Evolutionary conservation across 2,797 vertebrate species (phyloP), one percentile per base, ranked within the genome.

Genomic region (Anisognathus igniventris): DNA sequence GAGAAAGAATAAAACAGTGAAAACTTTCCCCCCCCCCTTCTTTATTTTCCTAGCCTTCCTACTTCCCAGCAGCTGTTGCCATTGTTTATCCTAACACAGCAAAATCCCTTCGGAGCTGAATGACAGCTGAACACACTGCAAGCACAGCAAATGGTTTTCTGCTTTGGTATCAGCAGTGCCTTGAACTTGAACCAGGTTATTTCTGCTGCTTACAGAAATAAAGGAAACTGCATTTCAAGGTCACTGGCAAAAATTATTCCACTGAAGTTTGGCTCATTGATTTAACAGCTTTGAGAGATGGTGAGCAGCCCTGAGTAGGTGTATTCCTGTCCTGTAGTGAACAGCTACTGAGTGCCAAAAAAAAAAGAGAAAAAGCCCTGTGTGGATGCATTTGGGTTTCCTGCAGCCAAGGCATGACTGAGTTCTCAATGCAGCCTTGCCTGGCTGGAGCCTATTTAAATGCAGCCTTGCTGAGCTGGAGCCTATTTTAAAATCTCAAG

Each of bases 351-450:
- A 61, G 67, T 1, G 19, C 75, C 79, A 88, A 39, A 71, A 40
- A 45, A 40, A 62, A 30, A 77, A 80, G 33, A 81, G 72, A 76
- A 65, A 30, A 48, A 60, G 33, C 74, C 51, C 91, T 68, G 85
- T 51, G 84, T 6, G 3, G 44, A 22, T 9, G 11, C 74, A 1
- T 65, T 83, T 66, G 80, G 54, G 88, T 21, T 73, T 77, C 89
- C 86, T 93, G 58, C 6, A 51, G 56, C 74, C 5, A 25, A 44
- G 77, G 86, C 75, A 71, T 42, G 88, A 71, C 86, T 71, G 92
- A 86, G 86, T 83, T 94, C 82, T 92, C 88, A 77, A 68, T 88
- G 75, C 79, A 50, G 83, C 60, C 40, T 47, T 56, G 62, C 88
- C 67, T 39, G 27, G 53, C 57, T 82, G 88, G 65, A 61, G 31